Percentiles rank a stretch among this genome's conserved stretches.
Conservation (phyloP, 2,888 invertebrate genomes). For the Heteromyza rotundicornis region DNA sequence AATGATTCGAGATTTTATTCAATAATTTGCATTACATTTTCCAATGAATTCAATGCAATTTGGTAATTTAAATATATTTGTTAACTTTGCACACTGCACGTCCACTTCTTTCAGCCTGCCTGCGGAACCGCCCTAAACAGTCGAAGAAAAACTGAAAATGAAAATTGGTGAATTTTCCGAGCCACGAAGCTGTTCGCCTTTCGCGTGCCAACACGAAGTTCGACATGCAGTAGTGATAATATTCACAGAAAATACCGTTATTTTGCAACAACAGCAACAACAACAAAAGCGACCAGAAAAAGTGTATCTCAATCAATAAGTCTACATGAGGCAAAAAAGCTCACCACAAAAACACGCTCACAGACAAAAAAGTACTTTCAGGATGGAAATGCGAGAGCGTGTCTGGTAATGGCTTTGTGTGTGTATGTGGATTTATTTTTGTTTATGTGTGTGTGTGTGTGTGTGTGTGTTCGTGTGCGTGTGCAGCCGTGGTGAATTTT, state of each 20-base stretch:
- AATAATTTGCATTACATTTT: too few relatives aligned
- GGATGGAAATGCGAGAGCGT: background rate
- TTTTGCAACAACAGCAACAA: slow-evolving; percentile 37
- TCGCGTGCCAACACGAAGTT: background rate
- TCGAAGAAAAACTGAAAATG: slow-evolving; percentile 63
- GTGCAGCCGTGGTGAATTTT: background rate
- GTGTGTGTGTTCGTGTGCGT: background rate
- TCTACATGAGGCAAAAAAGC: slow-evolving; percentile 23
- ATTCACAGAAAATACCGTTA: slow-evolving; percentile 34
- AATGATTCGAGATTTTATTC: too few relatives aligned
- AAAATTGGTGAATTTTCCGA: slow-evolving; percentile 61
- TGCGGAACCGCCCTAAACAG: slow-evolving; percentile 65
- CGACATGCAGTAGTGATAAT: slow-evolving; percentile 3
- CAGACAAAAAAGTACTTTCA: background rate
- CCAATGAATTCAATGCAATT: background rate
- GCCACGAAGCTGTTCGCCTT: slow-evolving; percentile 35
- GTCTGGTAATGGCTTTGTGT: too few relatives aligned
- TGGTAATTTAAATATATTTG: background rate
- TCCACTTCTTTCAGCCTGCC: slow-evolving; percentile 54
- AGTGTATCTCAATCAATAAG: slow-evolving; percentile 33
- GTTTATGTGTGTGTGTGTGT: background rate
- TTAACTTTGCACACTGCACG: slow-evolving; percentile 39
- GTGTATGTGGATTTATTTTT: too few relatives aligned
- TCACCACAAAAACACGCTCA: slow-evolving; percentile 27
- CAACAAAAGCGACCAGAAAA: slow-evolving; percentile 26